phyloP scores from a whole-genome alignment of 1,140 invertebrate genomes.

The Drosophila ohnishii region DNA sequence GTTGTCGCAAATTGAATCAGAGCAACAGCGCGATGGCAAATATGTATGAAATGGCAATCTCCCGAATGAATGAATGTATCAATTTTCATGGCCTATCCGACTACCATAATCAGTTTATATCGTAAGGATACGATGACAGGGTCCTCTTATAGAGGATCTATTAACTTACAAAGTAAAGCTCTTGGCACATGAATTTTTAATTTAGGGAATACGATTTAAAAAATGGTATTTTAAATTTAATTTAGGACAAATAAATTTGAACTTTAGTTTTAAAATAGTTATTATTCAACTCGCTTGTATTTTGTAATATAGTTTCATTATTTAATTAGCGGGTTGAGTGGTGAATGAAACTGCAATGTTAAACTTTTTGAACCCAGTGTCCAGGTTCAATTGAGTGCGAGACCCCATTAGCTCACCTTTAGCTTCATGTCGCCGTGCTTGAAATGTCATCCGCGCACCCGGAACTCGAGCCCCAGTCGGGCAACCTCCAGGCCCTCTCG shows the following conservation, averaged over 20 bases:
- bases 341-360: not conserved
- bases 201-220: not conserved
- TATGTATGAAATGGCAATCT: constrained; percentile 30
- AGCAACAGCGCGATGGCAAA: constrained; percentile 35
- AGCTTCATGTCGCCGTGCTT: constrained; percentile 92
- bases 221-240: not conserved
- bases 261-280: no score
- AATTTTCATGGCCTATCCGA: constrained; percentile 50
- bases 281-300: no score
- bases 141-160: not conserved
- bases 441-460: constrained; percentile 90
- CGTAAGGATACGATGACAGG: not conserved
- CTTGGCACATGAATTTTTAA: not conserved
- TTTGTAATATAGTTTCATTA: no score
- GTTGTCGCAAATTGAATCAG: constrained; percentile 78
- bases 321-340: not conserved
- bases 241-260: not conserved
- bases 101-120: constrained; percentile 63
- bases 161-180: not conserved
- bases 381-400: not conserved
- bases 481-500: constrained; percentile 87
- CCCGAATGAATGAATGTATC: constrained; percentile 70
- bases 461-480: constrained; percentile 89
- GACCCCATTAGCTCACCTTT: constrained; percentile 84
- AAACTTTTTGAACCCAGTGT: not conserved